Evolutionary conservation across 2,797 vertebrate genomes (phyloP).

Genomic region (Picus viridis): DNA sequence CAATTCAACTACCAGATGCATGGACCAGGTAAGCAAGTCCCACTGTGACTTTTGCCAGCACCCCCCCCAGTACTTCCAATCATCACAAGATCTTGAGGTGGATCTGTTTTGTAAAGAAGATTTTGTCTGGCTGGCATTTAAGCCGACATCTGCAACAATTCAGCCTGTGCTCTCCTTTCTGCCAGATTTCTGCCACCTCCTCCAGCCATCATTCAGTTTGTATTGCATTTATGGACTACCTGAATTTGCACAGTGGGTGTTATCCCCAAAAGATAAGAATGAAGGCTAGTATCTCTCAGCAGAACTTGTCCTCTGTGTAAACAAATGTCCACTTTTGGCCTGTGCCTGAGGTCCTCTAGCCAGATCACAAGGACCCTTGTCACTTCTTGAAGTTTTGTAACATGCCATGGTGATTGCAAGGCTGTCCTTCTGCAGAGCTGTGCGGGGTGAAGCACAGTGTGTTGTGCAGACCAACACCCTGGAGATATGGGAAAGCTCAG

Average conservation of each 20-base stretch:
- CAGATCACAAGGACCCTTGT: neutral
- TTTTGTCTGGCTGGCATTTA: constrained; percentile 4
- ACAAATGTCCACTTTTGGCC: neutral
- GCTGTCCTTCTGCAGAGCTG: neutral
- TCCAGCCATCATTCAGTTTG: neutral
- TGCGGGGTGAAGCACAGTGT: neutral
- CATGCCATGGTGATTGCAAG: neutral
- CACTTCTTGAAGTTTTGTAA: neutral
- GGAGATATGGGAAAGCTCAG: neutral
- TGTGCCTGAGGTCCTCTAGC: neutral
- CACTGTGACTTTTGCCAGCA: neutral
- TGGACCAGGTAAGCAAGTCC: neutral
- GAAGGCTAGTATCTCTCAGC: neutral
- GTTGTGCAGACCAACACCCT: neutral
- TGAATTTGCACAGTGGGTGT: neutral
- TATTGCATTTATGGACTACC: neutral
- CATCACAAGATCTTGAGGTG: neutral
- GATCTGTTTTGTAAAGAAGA: neutral
- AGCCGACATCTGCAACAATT: constrained; percentile 10
- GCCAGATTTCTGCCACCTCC: constrained; percentile 8
- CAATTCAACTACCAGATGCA: neutral
- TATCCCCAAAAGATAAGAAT: neutral
- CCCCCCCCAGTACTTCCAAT: neutral
- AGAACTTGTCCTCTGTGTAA: neutral
- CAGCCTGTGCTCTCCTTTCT: neutral